Percentiles rank a stretch among this genome's conserved stretches.
phyloP scores from a whole-genome alignment of 2,113 vertebrate species.

The Salvelinus sp. region DNA sequence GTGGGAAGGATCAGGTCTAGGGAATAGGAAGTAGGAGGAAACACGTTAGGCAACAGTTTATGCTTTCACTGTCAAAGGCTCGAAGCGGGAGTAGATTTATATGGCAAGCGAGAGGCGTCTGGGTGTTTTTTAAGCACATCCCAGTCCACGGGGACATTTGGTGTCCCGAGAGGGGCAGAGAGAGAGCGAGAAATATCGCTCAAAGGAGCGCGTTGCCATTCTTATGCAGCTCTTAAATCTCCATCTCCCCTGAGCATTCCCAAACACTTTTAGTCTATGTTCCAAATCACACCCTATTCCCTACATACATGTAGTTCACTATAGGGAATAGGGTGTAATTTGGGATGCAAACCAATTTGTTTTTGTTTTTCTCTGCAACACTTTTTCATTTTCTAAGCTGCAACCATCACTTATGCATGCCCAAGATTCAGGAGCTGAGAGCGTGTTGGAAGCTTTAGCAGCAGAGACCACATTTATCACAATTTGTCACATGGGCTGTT shows the following conservation, averaged over 20 bases:
- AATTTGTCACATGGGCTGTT: slow-evolving; percentile 22
- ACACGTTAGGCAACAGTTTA: slow-evolving; percentile 33
- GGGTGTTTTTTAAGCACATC: slow-evolving; percentile 39
- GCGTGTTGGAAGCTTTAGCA: not conserved
- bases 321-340: too few relatives aligned
- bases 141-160: slow-evolving; percentile 13
- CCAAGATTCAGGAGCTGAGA: slow-evolving; percentile 2
- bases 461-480: slow-evolving; percentile 10
- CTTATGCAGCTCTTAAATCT: slow-evolving; percentile 36
- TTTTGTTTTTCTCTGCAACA: not conserved
- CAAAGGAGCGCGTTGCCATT: slow-evolving; percentile 35
- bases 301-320: too few relatives aligned
- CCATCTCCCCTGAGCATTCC: slow-evolving; percentile 37
- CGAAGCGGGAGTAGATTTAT: slow-evolving; percentile 37
- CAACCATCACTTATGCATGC: slow-evolving; percentile 3
- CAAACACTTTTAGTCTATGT: slow-evolving; percentile 33
- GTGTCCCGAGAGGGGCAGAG: slow-evolving; percentile 33
- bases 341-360: not conserved
- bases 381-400: not conserved
- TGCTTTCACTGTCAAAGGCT: slow-evolving; percentile 1
- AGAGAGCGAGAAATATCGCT: slow-evolving; percentile 18
- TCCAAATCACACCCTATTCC: not conserved
- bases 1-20: slow-evolving; percentile 24
- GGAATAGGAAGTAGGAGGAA: slow-evolving; percentile 23
- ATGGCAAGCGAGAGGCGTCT: not conserved